Percentiles rank a stretch among this genome's conserved stretches.
Conservation (phyloP, 2,888 invertebrate species). For the Patella depressa region DNA sequence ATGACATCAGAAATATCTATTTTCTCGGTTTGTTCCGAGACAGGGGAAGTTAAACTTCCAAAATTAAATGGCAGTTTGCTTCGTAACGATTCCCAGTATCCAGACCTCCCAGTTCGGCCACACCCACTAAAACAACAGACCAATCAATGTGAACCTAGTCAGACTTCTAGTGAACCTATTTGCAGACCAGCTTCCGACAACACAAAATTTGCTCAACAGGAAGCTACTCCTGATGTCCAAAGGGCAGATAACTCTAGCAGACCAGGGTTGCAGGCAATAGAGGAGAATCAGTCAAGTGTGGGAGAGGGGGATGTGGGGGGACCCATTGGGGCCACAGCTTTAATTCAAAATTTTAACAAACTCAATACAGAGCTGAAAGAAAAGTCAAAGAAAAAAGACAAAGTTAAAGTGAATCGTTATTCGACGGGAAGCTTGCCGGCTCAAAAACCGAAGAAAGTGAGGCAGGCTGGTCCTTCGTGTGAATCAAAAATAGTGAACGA, state of each 20-base stretch:
- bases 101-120: conserved; percentile 32
- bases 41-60: conserved; percentile 45
- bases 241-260: conserved; percentile 6
- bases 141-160: background rate
- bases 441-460: conserved; percentile 20
- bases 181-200: no score
- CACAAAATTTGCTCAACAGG: background rate
- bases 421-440: conserved; percentile 15
- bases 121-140: background rate
- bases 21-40: conserved; percentile 58
- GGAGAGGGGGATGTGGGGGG: background rate
- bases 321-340: background rate
- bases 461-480: conserved; percentile 1
- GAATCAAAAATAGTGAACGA: background rate
- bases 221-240: background rate
- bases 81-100: conserved; percentile 53
- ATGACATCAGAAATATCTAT: conserved; percentile 43
- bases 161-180: background rate
- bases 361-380: background rate
- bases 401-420: conserved; percentile 21
- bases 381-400: conserved; percentile 13
- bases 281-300: background rate
- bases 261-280: background rate
- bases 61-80: conserved; percentile 30
- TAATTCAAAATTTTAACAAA: conserved; percentile 7